Evolutionary conservation across 1,140 invertebrate species (phyloP).

Genomic region (Nomia melanderi): DNA sequence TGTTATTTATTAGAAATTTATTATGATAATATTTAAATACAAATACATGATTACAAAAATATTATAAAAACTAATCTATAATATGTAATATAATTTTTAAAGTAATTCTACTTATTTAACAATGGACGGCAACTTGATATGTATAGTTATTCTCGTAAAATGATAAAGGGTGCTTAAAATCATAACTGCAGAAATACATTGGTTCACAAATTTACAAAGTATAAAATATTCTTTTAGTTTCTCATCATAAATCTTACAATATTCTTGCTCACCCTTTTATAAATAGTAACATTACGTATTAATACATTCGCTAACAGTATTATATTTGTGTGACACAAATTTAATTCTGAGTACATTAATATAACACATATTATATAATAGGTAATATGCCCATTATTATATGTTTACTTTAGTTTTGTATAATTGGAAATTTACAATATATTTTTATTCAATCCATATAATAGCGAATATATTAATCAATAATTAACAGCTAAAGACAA

Average conservation of each 20-base stretch:
- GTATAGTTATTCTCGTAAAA: not conserved
- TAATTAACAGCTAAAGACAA: no score
- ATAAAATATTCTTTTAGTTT: not conserved
- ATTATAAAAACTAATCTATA: constrained; percentile 8
- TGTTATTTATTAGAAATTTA: constrained; percentile 18
- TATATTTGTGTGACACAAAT: no score
- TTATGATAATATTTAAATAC: not conserved
- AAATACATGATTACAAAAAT: not conserved
- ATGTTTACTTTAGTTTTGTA: no score
- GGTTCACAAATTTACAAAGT: not conserved
- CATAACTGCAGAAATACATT: not conserved
- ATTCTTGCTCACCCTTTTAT: not conserved
- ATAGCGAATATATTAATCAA: no score
- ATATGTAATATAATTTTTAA: constrained; percentile 8
- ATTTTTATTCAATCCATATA: no score
- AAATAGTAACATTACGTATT: no score
- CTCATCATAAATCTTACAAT: not conserved
- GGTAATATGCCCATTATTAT: no score
- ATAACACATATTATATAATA: no score
- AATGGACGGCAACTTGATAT: constrained; percentile 43
- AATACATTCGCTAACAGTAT: no score
- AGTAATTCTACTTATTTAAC: not conserved
- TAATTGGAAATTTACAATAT: no score
- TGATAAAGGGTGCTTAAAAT: not conserved
- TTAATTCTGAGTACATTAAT: no score